Conservation (phyloP, 2,797 vertebrate species). For the Acropternis orthonyx region DNA sequence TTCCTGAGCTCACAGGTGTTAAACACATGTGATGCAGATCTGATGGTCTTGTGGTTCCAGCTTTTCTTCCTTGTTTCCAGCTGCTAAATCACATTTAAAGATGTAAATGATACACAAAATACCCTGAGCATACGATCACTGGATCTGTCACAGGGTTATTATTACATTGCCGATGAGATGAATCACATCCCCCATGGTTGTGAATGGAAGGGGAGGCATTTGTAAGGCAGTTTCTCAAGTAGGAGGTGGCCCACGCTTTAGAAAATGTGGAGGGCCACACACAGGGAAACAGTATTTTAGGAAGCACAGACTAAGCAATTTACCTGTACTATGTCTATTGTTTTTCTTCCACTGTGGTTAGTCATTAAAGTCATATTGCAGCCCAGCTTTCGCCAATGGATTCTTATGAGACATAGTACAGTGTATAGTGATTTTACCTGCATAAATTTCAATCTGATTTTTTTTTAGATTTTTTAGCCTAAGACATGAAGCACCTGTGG, state of each 20-base stretch:
- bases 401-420: not conserved
- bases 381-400: not conserved
- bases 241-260: not conserved
- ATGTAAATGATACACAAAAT: slow-evolving; percentile 38
- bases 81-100: slow-evolving; percentile 38
- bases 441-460: not conserved
- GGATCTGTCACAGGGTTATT: not conserved
- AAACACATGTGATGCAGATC: not conserved
- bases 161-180: slow-evolving; percentile 32
- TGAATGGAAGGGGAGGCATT: not conserved
- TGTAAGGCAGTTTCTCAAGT: not conserved
- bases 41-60: not conserved
- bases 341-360: not conserved
- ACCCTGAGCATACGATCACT: slow-evolving; percentile 12
- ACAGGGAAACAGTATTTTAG: not conserved
- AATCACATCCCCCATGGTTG: not conserved
- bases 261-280: not conserved
- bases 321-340: not conserved
- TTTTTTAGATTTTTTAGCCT: not conserved
- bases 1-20: slow-evolving; percentile 34
- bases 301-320: not conserved
- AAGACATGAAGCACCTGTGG: not conserved
- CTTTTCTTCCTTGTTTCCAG: slow-evolving; percentile 16
- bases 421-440: not conserved
- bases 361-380: not conserved